These are phyloP conservation scores for Hyperoplus lanceolatus DNA, from an alignment of 2,797 vertebrate genomes.

Conservation along the genomic window DNA sequence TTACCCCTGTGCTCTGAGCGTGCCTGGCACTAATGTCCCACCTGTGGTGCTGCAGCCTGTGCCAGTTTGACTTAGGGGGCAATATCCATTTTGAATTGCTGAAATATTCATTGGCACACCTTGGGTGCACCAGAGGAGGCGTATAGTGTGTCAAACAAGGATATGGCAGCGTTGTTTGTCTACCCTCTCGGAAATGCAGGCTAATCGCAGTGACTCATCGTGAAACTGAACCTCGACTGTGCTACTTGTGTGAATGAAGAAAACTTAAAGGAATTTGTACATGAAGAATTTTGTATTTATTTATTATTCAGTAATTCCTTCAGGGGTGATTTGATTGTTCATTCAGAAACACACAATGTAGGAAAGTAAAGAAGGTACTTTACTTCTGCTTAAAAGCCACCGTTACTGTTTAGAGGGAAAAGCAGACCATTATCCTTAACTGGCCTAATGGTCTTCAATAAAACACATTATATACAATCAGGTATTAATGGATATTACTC, in stretches of 20 bases:
- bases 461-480: not conserved
- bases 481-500: not conserved
- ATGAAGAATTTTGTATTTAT: not conserved
- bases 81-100: slow-evolving; percentile 80
- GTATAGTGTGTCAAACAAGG: slow-evolving; percentile 69
- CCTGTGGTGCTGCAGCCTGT: slow-evolving; percentile 66
- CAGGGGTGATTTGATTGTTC: not conserved
- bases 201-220: slow-evolving; percentile 49
- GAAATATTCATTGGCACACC: slow-evolving; percentile 85
- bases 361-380: not conserved
- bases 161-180: slow-evolving; percentile 57
- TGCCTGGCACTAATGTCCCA: slow-evolving; percentile 64
- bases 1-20: slow-evolving; percentile 45
- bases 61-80: slow-evolving; percentile 74
- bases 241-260: slow-evolving; percentile 14
- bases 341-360: not conserved
- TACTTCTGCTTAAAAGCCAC: not conserved
- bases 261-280: slow-evolving; percentile 6
- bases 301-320: slow-evolving; percentile 4
- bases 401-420: slow-evolving; percentile 14
- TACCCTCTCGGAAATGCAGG: slow-evolving; percentile 49
- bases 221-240: not conserved
- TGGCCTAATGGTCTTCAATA: not conserved
- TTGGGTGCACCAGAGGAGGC: slow-evolving; percentile 58
- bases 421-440: not conserved